Conservation (phyloP, 2,113 vertebrate genomes). For the Crotalus tigris region DNA sequence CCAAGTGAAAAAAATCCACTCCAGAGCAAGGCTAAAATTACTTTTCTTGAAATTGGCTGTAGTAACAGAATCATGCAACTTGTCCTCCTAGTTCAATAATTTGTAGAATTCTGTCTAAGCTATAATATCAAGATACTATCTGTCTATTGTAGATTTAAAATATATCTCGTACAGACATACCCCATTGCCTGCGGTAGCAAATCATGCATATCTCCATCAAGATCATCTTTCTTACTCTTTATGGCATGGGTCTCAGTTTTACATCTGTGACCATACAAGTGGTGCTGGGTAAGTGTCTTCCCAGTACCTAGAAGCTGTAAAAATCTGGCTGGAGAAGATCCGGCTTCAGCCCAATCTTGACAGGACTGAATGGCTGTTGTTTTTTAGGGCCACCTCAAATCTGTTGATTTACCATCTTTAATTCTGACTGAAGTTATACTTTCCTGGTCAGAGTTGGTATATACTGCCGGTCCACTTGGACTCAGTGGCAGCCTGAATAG, state of each 20-base stretch:
- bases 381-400: background rate
- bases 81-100: background rate
- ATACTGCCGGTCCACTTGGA: background rate
- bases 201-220: background rate
- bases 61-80: background rate
- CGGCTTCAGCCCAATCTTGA: background rate
- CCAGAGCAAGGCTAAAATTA: background rate
- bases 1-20: background rate
- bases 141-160: background rate
- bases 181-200: background rate
- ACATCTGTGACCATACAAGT: background rate
- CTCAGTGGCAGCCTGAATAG: background rate
- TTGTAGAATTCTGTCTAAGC: background rate
- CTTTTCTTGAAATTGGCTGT: background rate
- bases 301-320: background rate
- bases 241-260: background rate
- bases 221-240: background rate
- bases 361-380: background rate
- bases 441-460: background rate
- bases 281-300: background rate
- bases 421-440: background rate
- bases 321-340: background rate
- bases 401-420: background rate
- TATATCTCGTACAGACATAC: background rate
- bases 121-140: background rate